phyloP scores from a whole-genome alignment of 2,797 vertebrate genomes.

The Apodemus agrarius region DNA sequence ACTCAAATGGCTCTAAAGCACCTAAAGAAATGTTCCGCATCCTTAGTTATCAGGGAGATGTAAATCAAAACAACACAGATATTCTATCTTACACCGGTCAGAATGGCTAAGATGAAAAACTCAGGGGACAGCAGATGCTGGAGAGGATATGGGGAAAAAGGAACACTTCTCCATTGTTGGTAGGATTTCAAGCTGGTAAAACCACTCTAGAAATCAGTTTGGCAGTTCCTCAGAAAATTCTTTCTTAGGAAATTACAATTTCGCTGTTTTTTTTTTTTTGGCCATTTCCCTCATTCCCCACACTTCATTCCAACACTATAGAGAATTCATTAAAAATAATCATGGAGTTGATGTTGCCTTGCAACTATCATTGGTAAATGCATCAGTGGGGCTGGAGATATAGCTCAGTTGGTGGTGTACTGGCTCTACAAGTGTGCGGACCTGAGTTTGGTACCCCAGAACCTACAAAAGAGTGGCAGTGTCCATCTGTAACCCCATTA shows the following conservation, averaged over 20 bases:
- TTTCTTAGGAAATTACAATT: constrained; percentile 36
- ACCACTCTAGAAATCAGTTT: no score
- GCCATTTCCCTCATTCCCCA: neutral
- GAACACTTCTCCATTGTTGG: no score
- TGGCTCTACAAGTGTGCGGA: neutral
- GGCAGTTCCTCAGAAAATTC: no score
- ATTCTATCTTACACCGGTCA: no score
- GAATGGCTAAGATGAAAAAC: no score
- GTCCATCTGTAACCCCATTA: neutral
- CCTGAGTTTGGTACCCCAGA: neutral
- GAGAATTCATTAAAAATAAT: neutral
- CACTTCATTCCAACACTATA: neutral
- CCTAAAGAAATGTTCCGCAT: no score
- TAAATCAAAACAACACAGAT: no score
- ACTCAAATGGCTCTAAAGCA: no score
- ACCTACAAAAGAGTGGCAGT: neutral
- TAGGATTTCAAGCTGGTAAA: no score
- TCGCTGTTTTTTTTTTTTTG: neutral
- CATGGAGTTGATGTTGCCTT: constrained; percentile 35
- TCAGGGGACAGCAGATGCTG: no score
- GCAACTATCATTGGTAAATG: neutral
- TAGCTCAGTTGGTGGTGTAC: neutral
- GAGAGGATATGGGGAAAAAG: no score
- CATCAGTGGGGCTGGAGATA: neutral
- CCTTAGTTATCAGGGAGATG: no score